Conservation (phyloP, 2,888 invertebrate species). For the Polydrusus pterygomalis region DNA sequence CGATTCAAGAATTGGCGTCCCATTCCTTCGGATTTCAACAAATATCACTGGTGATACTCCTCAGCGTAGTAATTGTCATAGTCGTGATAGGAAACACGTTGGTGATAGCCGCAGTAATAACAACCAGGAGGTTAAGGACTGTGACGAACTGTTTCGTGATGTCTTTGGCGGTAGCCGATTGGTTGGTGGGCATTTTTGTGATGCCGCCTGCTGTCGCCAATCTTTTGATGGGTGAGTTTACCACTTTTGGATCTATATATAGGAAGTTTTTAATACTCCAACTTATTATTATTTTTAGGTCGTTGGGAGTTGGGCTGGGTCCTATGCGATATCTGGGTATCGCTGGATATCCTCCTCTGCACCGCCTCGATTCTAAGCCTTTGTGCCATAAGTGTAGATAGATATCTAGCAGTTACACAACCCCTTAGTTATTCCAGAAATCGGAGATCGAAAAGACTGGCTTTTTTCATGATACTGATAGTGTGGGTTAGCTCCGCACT, state of each 20-base stretch:
- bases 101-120: constrained; percentile 91
- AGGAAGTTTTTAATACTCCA: neutral
- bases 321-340: constrained; percentile 93
- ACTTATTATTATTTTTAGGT: constrained; percentile 71
- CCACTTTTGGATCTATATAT: no score
- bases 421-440: constrained; percentile 94
- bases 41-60: constrained; percentile 78
- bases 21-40: constrained; percentile 67
- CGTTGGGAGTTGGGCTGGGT: constrained; percentile 94
- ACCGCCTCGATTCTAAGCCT: constrained; percentile 95
- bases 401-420: constrained; percentile 94
- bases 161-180: constrained; percentile 94
- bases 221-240: constrained; percentile 83
- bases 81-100: constrained; percentile 91
- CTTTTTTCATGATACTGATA: constrained; percentile 89
- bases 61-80: constrained; percentile 81
- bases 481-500: constrained; percentile 94
- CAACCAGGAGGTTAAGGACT: constrained; percentile 89
- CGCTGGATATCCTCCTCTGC: constrained; percentile 93
- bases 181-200: constrained; percentile 93
- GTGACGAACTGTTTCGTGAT: constrained; percentile 97
- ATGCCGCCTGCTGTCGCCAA: constrained; percentile 96
- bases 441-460: constrained; percentile 88
- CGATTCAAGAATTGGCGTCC: constrained; percentile 13
- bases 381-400: constrained; percentile 93